Percentiles rank a stretch among this genome's conserved stretches.
These are phyloP conservation scores for Alosa alosa DNA, from an alignment of 2,113 vertebrate genomes.

Conservation along the genomic window DNA sequence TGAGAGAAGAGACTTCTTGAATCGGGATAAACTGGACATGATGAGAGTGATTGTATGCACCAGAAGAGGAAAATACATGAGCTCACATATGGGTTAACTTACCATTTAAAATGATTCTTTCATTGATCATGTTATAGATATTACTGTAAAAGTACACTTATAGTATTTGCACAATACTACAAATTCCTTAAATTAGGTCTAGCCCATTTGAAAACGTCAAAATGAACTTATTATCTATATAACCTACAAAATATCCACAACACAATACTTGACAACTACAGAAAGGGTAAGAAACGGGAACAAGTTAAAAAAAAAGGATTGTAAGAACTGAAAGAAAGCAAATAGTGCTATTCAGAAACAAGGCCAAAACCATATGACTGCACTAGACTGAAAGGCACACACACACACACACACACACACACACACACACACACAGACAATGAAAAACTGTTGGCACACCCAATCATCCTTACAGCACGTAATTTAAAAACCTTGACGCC, in stretches of 20 bases:
- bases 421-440: neutral
- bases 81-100: too few relatives aligned
- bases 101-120: too few relatives aligned
- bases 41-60: too few relatives aligned
- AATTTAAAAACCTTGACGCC: neutral
- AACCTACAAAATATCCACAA: neutral
- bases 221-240: too few relatives aligned
- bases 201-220: neutral
- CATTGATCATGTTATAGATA: too few relatives aligned
- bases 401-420: slow-evolving; percentile 22
- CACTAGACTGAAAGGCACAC: neutral
- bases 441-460: slow-evolving; percentile 3
- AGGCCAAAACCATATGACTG: too few relatives aligned
- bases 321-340: too few relatives aligned
- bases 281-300: neutral
- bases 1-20: neutral
- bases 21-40: neutral
- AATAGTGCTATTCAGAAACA: too few relatives aligned
- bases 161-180: neutral
- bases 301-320: too few relatives aligned
- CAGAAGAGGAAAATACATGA: too few relatives aligned
- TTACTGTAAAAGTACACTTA: neutral
- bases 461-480: neutral
- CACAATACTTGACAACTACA: neutral
- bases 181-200: neutral